Conservation (phyloP, 1,140 invertebrate genomes). For the Laodelphax striatellus region DNA sequence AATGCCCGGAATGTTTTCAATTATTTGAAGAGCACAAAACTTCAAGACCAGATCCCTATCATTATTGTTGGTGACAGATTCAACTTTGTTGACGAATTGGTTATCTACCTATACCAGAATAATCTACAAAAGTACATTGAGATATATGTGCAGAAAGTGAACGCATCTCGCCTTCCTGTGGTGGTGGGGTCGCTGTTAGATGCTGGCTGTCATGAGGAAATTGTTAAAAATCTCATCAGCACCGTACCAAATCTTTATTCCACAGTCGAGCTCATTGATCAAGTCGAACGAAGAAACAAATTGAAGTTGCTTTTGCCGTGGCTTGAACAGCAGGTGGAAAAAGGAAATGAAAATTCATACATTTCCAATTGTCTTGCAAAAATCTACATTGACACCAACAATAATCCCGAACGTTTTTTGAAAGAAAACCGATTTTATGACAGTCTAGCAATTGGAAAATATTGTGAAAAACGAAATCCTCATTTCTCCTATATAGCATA, state of each 20-base stretch:
- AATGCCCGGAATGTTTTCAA: conserved; percentile 98
- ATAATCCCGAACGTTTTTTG: conserved; percentile 95
- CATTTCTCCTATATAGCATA: conserved; percentile 97
- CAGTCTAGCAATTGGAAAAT: conserved; percentile 89
- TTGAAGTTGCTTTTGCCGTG: conserved; percentile 90
- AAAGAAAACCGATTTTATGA: conserved; percentile 91
- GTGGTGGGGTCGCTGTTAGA: conserved; percentile 96
- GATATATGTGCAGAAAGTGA: conserved; percentile 99
- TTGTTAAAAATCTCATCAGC: conserved; percentile 95
- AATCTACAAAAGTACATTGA: conserved; percentile 98
- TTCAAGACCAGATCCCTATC: conserved; percentile 92
- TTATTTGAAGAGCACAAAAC: conserved; percentile 95
- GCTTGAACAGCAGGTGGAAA: conserved; percentile 92
- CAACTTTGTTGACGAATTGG: conserved; percentile 98
- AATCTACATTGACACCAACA: conserved; percentile 99
- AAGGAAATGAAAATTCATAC: conserved; percentile 89
- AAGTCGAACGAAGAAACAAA: conserved; percentile 93
- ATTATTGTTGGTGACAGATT: conserved; percentile 99
- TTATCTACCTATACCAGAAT: conserved; percentile 95
- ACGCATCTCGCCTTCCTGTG: conserved; percentile 91
- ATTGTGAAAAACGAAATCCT: conserved; percentile 98
- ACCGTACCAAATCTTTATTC: conserved; percentile 96
- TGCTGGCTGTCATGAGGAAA: conserved; percentile 96
- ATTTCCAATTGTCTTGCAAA: conserved; percentile 98
- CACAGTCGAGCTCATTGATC: conserved; percentile 95